Evolutionary conservation across 92 coral and sea anemone genomes (phyloP).

Genomic region (Palythoa grandis): DNA sequence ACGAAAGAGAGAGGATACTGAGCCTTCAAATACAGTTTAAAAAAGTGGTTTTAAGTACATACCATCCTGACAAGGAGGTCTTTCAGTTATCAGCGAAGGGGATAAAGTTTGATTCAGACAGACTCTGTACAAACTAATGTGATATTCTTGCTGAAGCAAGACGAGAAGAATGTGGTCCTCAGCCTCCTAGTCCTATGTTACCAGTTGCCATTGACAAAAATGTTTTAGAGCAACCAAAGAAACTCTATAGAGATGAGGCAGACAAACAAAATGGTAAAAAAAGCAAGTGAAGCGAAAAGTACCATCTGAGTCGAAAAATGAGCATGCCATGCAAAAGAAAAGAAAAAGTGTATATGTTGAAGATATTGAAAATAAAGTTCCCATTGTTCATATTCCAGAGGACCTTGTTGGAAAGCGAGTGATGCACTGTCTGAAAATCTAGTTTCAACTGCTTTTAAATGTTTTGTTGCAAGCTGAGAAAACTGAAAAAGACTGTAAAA

Average conservation of each 20-base stretch:
- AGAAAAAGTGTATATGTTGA: background rate
- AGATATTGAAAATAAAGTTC: background rate
- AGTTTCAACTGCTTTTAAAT: background rate
- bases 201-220: conserved; percentile 16
- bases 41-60: conserved; percentile 19
- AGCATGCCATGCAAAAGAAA: background rate
- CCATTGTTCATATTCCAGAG: conserved; percentile 31
- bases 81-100: conserved; percentile 21
- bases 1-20: background rate
- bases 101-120: conserved; percentile 3
- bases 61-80: conserved; percentile 28
- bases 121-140: conserved; percentile 3
- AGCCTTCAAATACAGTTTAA: conserved; percentile 33
- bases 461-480: background rate
- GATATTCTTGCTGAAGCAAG: conserved; percentile 27
- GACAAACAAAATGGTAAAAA: background rate
- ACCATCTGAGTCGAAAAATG: background rate
- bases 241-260: conserved; percentile 31
- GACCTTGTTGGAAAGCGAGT: conserved; percentile 38
- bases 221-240: conserved; percentile 27
- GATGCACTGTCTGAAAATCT: background rate
- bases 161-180: background rate
- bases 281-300: background rate
- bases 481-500: background rate
- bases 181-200: background rate